Evolutionary conservation across 2,888 invertebrate species (phyloP), one percentile per base, ranked within the genome.

Genomic region (Gortyna flavago): DNA sequence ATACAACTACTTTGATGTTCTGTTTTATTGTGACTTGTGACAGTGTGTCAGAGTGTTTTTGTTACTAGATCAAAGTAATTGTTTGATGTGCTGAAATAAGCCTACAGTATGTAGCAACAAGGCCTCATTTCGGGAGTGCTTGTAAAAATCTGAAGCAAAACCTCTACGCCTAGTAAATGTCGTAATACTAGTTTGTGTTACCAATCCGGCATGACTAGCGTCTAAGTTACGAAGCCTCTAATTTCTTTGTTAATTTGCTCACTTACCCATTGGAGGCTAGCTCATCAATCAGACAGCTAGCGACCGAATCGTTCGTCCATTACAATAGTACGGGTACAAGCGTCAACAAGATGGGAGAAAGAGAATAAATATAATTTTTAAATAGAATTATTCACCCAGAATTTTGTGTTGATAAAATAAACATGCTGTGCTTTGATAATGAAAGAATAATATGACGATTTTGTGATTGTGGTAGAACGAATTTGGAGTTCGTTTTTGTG

Each of bases 231-330:
- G 89, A 96, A 96, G 95, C 95, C 83, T 92, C 95, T 96, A 95
- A 92, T 80, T 84, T 91, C 90, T 87, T 90, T 89, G 88, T 91
- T 89, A 91, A 88, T 88, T 87, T 90, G 83, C 88, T 88, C 89
- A 98, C 98, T 98, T 98, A 98, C 98, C 98, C 98, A 96, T 97
- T 97, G 93, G 97, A 97, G 93, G 98, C 97, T 97, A 98, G 97
- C 97, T 98, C 98, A 97, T 98, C 98, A 97, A 98, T 98, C 97
- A 98, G 97, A 98, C 98, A 98, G 98, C 98, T 98, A 95, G 92
- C 93, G 91, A 93, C 90, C 89, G 90, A 93, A 90, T 92, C 91
- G 91, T 95, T 93, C 91, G 90, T 95, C 96, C 96, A 91, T 91
- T 91, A 95, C 89, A 94, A 92, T 92, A 95, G 91, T 93, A 94